A percentile compares a stretch with the other conserved stretches of the same genome.
These are phyloP conservation scores for Harpagoxenus sublaevis DNA, from an alignment of 2,888 invertebrate species.

Conservation along the genomic window DNA sequence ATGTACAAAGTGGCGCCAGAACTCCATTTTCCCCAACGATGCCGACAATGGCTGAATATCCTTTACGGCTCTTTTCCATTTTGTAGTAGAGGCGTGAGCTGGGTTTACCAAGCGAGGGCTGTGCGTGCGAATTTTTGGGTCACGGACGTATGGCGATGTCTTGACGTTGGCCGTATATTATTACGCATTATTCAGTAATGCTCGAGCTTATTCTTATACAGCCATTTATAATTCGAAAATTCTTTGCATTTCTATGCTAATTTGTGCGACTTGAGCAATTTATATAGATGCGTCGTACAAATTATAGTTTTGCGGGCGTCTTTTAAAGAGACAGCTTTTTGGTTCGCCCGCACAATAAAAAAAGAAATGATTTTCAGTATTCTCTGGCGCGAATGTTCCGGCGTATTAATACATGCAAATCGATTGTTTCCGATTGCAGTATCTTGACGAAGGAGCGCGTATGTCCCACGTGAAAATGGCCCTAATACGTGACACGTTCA, in stretches of 20 bases:
- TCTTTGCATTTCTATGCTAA: constrained; percentile 15
- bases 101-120: not conserved
- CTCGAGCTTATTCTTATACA: not conserved
- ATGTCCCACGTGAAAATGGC: constrained; percentile 2
- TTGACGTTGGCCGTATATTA: not conserved
- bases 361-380: not conserved
- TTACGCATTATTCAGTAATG: not conserved
- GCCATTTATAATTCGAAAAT: not conserved
- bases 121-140: not conserved
- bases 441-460: constrained; percentile 17
- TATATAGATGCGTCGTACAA: not conserved
- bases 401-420: not conserved
- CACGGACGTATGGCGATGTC: constrained; percentile 3
- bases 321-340: not conserved
- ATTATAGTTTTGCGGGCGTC: not conserved
- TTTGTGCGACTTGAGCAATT: not conserved
- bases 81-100: constrained; percentile 31
- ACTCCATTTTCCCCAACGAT: constrained; percentile 39
- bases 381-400: not conserved
- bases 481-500: constrained; percentile 59
- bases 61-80: constrained; percentile 49
- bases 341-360: not conserved
- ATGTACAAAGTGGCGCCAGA: constrained; percentile 41
- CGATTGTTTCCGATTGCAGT: constrained; percentile 12
- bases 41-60: constrained; percentile 58